Percentiles rank a stretch among this genome's conserved stretches.
Conservation (phyloP, 2,797 vertebrate genomes). For the Phrynocephalus guinanensis region DNA sequence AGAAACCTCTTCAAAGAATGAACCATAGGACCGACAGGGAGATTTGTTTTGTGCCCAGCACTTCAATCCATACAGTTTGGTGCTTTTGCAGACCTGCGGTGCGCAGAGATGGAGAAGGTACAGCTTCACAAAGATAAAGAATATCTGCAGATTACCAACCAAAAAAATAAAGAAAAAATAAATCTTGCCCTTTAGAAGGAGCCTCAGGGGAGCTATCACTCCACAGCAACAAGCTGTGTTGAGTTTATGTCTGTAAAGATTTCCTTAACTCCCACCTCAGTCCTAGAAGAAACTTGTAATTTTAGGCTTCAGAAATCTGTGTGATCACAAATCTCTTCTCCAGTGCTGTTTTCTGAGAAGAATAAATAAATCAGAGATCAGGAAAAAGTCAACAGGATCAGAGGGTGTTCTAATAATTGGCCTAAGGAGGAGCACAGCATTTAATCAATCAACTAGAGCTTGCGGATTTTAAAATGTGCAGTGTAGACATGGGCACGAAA, state of each 20-base stretch:
- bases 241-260: not conserved
- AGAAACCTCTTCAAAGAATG: not conserved
- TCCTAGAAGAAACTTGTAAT: conserved; percentile 21
- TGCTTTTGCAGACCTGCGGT: not conserved
- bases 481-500: not conserved
- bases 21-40: not conserved
- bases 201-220: not conserved
- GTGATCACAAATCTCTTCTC: conserved; percentile 21
- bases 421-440: conserved; percentile 42
- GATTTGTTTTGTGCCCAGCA: not conserved
- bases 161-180: not conserved
- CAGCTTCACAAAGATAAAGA: not conserved
- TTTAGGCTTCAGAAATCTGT: conserved; percentile 14
- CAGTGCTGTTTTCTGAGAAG: conserved; percentile 17
- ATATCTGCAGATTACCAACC: not conserved
- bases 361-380: conserved; percentile 17
- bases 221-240: not conserved
- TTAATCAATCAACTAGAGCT: conserved; percentile 36
- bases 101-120: not conserved
- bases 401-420: conserved; percentile 44
- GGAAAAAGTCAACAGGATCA: conserved; percentile 24
- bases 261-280: conserved; percentile 37
- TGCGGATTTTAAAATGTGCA: conserved; percentile 42
- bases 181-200: conserved; percentile 19
- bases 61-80: not conserved